Conservation (phyloP, 2,888 invertebrate species). For the Serrognathus titanus region DNA sequence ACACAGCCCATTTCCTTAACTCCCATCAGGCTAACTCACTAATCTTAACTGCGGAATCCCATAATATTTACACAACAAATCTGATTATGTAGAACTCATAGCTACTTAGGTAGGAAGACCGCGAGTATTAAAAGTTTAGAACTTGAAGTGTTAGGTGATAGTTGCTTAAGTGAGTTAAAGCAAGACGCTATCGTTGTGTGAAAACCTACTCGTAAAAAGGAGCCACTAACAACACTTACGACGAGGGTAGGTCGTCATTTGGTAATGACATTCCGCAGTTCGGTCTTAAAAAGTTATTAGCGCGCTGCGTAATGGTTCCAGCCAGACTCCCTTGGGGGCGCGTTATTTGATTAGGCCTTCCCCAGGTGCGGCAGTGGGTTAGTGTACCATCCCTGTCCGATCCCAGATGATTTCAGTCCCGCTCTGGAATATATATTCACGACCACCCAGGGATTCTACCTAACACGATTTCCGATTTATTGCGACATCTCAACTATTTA, state of each 20-base stretch:
- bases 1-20: conserved; percentile 35
- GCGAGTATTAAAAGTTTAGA: conserved; percentile 25
- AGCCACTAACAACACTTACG: conserved; percentile 34
- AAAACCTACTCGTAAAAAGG: conserved; percentile 35
- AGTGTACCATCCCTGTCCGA: conserved; percentile 16
- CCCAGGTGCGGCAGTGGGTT: conserved; percentile 31
- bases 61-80: conserved; percentile 30
- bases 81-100: conserved; percentile 30
- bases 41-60: conserved; percentile 21
- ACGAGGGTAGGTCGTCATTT: conserved; percentile 36
- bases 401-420: conserved; percentile 11
- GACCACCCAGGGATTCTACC: conserved; percentile 6
- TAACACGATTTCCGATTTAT: conserved; percentile 16
- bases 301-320: conserved; percentile 29
- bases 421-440: conserved; percentile 1
- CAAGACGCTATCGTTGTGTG: conserved; percentile 21
- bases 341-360: conserved; percentile 40
- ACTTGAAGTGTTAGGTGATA: conserved; percentile 23
- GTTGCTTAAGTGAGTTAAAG: conserved; percentile 15
- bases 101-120: background rate
- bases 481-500: conserved; percentile 6
- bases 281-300: conserved; percentile 44
- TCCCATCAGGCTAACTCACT: conserved; percentile 35
- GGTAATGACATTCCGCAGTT: conserved; percentile 39
- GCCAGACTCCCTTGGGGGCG: conserved; percentile 20